A percentile compares a stretch with the other conserved stretches of the same genome.
phyloP scores from a whole-genome alignment of 2,113 vertebrate genomes.

The Saguinus midas region DNA sequence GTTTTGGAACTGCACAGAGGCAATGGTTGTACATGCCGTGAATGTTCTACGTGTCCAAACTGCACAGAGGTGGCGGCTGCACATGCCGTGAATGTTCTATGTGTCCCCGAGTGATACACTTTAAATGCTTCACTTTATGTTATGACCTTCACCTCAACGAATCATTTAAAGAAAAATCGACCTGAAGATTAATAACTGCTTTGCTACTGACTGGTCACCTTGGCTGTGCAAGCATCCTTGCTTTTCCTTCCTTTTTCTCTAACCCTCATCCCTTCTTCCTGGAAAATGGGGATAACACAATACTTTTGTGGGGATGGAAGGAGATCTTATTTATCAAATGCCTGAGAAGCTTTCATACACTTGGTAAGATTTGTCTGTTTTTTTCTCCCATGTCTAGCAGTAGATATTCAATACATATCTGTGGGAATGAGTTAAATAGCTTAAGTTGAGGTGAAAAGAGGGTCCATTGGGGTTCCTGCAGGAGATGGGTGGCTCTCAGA shows the following conservation, averaged over 20 bases:
- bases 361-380: too few species aligned
- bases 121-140: background rate
- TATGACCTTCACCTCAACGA: too few species aligned
- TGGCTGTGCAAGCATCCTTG: background rate
- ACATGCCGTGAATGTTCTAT: accelerated
- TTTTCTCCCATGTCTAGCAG: background rate
- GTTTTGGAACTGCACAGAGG: background rate
- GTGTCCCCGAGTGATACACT: background rate
- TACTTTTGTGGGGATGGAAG: too few species aligned
- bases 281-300: background rate
- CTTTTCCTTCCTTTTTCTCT: background rate
- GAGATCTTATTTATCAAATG: background rate
- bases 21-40: too few species aligned
- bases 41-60: too few species aligned
- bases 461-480: background rate
- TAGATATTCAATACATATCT: accelerated
- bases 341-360: background rate
- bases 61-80: too few species aligned
- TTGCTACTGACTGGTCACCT: background rate
- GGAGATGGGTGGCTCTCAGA: accelerated
- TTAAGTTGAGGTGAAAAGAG: accelerated
- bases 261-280: background rate
- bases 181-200: too few species aligned
- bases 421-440: background rate
- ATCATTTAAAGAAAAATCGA: background rate